Base-by-base conservation (phyloP, 1,140 invertebrate genomes). In the Drosophila melanogaster region DNA sequence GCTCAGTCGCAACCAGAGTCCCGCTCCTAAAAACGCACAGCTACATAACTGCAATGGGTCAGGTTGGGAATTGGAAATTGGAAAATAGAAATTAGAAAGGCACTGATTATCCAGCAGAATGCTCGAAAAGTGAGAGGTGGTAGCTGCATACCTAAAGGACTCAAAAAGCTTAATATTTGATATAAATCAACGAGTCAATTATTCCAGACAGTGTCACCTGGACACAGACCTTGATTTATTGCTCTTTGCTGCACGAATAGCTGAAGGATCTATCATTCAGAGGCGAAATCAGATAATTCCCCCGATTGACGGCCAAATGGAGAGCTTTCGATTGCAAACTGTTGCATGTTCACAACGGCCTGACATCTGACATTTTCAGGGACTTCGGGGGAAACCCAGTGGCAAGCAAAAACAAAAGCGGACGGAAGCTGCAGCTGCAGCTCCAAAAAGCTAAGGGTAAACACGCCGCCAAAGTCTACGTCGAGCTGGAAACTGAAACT, bases 21-120 rank as follows among this genome's bases (percentile, higher is more conserved):
- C 96, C 17, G 95, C 94, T 37, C 95, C 96, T 40, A 97, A 91
- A 75, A 97, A 94, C 49, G 95, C 94, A 83, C 96, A 95, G 77
- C 96, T 96, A 75, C 95, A 94, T 58, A 97, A 90, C 96, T 97
- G 92, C 59, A 90, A 38, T 7, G 19, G 5, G 40, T 26, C 33
- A 12, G 60, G 41, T 26, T n/a, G 12, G 8, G 15, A 3, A 44
- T 51, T 15, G 7, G 11, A 6, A 5, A 38, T 51, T 19, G 3
- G 11, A 8, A 51, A 15, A 30, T 38, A 4, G 17, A 14, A 11
- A 58, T 47, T 38, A 55, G 40, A 70, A 56, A 70, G 50, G 35
- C 14, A 12, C 24, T 17, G n/a, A 33, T 33, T 50, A 33, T 26
- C 46, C 6, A 3, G 30, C 50, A 53, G 50, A 53, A 53, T 53